Base-by-base conservation (phyloP, 2,113 vertebrate species). In the Grammomys dolichurus region DNA sequence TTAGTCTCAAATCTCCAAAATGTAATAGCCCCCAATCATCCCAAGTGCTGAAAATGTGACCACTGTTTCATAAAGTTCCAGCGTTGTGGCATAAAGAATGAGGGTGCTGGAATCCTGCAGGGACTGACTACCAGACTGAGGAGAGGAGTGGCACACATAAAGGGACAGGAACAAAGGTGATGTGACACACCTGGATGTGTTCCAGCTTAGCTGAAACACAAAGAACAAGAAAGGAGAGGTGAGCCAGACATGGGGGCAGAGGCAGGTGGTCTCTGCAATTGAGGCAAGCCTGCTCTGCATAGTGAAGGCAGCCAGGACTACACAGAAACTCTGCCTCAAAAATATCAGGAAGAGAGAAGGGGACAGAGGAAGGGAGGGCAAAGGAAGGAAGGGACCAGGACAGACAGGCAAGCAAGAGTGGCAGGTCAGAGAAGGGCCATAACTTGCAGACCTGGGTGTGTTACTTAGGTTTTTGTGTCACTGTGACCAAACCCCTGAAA, bases 41-140 rank as follows among this genome's bases (percentile, higher is more conserved):
- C 40, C 40, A 93, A 58, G 33, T 91, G 17, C 67, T 92, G 89
- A 96, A 96, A 93, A 94, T 2, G 1, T 58, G 73, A 75, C 60
- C 67, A 28, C 43, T 16, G 4, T 48, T 75, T 24, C 17, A 70
- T 75, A 88, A 65, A 56, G n/a, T 80, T 40, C 22, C 70, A 91
- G n/a, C 5, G 20, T 69, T 88, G 16, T 43, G 58, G 63, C n/a
- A 33, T n/a, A 58, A 58, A 92, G 73, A 96, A 86, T 56, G 60
- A 89, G 86, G 11, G 8, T 17, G 7, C 43, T 65, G n/a, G 33
- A 94, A 86, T 54, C 33, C 17, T 46, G 46, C 13, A 65, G 86
- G 28, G 92, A 86, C 46, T 63, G 67, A 76, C 26, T 33, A 46
- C 8, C 54, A 75, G 17, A 58, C 36, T 40, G 33, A n/a, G 46